Evolutionary conservation across 2,888 invertebrate species (phyloP).

Genomic region (Osedax fenrisi): DNA sequence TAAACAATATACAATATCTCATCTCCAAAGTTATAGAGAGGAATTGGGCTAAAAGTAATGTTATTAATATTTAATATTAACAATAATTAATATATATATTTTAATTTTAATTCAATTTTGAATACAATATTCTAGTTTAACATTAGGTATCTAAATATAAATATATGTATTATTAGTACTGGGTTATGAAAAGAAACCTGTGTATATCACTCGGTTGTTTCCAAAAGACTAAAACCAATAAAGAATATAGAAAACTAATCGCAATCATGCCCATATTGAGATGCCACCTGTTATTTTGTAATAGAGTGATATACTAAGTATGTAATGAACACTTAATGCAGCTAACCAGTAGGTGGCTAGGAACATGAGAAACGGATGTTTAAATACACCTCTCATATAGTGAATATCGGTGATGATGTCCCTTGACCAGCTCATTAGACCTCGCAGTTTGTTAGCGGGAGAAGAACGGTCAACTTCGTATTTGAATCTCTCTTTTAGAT

Average conservation of each 20-base stretch:
- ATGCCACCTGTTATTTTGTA: constrained; percentile 39
- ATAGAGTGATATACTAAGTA: too few relatives aligned
- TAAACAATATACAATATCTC: background rate
- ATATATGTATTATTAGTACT: background rate
- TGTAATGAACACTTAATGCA: too few relatives aligned
- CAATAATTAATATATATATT: too few relatives aligned
- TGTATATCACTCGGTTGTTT: constrained; percentile 21
- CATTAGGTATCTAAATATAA: background rate
- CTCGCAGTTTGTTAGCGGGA: constrained; percentile 48
- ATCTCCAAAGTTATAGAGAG: constrained; percentile 22
- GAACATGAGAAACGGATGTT: background rate
- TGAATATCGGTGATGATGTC: constrained; percentile 48
- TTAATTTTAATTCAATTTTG: too few relatives aligned
- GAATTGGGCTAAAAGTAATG: constrained; percentile 39
- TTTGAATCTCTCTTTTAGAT: constrained; percentile 38
- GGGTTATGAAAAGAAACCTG: constrained; percentile 39
- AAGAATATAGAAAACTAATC: constrained; percentile 40
- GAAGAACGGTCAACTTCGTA: constrained; percentile 41
- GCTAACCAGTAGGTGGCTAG: background rate
- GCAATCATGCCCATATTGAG: constrained; percentile 42
- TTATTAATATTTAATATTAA: background rate
- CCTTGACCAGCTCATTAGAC: constrained; percentile 48
- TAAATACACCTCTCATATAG: constrained; percentile 39
- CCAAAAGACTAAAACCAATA: constrained; percentile 43
- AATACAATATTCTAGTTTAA: too few relatives aligned